phyloP scores from a whole-genome alignment of 2,888 invertebrate genomes.

The Eupithecia centaureata region DNA sequence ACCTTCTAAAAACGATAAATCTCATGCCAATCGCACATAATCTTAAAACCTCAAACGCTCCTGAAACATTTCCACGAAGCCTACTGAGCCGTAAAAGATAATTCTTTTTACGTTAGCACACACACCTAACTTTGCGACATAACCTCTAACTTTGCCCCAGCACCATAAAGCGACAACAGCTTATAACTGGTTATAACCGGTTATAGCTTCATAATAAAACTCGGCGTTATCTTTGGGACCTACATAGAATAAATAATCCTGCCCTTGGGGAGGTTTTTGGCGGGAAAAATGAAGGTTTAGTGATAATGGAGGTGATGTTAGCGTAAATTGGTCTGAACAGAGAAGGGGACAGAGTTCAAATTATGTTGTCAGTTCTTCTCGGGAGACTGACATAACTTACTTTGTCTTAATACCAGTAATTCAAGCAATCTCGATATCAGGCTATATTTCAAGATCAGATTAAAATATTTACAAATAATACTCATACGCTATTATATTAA shows the following conservation, averaged over 20 bases:
- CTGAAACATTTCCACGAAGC: slow-evolving; percentile 14
- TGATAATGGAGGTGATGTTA: slow-evolving; percentile 6
- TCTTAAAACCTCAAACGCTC: slow-evolving; percentile 1
- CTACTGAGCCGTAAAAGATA: slow-evolving; percentile 37
- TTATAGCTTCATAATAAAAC: slow-evolving; percentile 43
- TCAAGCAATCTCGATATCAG: not conserved
- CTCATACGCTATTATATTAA: too few relatives aligned
- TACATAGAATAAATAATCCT: slow-evolving; percentile 16
- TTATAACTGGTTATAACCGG: slow-evolving; percentile 27
- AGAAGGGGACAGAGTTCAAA: not conserved
- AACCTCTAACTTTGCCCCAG: slow-evolving; percentile 23
- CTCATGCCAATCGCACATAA: not conserved
- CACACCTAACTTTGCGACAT: slow-evolving; percentile 14
- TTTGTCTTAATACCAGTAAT: not conserved
- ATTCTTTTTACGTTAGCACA: slow-evolving; percentile 41
- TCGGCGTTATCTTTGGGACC: slow-evolving; percentile 29
- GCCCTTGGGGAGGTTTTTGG: slow-evolving; percentile 13
- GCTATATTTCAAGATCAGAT: not conserved
- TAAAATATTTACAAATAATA: not conserved
- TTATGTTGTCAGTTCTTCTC: not conserved
- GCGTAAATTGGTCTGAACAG: not conserved
- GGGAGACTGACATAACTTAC: not conserved
- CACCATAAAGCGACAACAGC: slow-evolving; percentile 39
- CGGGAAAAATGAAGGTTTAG: slow-evolving; percentile 15
- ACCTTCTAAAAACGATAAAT: not conserved